phyloP scores from a whole-genome alignment of 1,140 invertebrate genomes.

The Macrotrachela quadricornifera region DNA sequence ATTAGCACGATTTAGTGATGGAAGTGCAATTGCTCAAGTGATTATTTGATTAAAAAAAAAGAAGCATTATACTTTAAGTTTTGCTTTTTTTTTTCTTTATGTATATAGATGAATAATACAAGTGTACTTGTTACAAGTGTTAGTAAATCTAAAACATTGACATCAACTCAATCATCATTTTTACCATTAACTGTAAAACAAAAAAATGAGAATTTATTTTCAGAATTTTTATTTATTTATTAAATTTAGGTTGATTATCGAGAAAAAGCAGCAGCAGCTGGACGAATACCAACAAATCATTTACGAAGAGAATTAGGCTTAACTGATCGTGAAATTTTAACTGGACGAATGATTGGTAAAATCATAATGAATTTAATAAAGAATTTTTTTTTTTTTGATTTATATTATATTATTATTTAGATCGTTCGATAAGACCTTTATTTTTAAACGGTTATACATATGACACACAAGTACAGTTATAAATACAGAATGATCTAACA shows the following conservation, averaged over 20 bases:
- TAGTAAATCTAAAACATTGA: constrained; percentile 42
- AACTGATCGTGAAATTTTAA: constrained; percentile 70
- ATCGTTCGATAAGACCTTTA: constrained; percentile 54
- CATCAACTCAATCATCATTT: constrained; percentile 34
- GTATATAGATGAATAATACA: constrained; percentile 44
- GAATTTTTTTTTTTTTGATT: no score
- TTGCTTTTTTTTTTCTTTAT: no score
- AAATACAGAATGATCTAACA: background rate
- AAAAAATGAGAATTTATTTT: background rate
- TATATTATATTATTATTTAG: constrained; percentile 20
- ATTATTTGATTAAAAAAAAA: no score
- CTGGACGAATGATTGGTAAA: constrained; percentile 51
- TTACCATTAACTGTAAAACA: constrained; percentile 52
- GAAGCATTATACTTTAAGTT: no score
- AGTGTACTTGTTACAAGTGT: constrained; percentile 74
- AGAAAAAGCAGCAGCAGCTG: constrained; percentile 79
- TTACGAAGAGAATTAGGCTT: constrained; percentile 63
- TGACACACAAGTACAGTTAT: constrained; percentile 48
- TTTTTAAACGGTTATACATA: constrained; percentile 53
- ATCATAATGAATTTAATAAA: no score
- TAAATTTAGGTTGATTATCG: constrained; percentile 48
- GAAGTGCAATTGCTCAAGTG: no score
- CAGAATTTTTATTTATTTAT: background rate
- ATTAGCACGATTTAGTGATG: no score
- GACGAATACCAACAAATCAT: constrained; percentile 85